Percentiles rank a stretch among this genome's conserved stretches.
These are phyloP conservation scores for Amphiprion percula DNA, from an alignment of 2,113 vertebrate species.

Conservation along the genomic window DNA sequence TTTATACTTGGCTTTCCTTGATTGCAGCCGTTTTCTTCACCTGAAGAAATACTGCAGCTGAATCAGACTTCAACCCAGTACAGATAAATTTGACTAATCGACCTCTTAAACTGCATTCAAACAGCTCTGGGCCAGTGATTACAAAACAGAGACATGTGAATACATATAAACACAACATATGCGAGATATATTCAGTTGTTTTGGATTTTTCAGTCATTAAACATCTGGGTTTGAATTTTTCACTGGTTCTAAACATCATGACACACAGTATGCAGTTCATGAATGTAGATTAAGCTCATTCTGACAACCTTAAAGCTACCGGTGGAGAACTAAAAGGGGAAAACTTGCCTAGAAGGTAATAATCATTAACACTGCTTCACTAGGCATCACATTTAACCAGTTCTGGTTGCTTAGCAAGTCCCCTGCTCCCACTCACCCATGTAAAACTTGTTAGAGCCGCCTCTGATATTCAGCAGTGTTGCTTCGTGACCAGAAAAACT, in stretches of 20 bases:
- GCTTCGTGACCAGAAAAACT: conserved; percentile 50
- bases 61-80: neutral
- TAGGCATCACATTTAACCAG: neutral
- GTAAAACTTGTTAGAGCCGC: conserved; percentile 14
- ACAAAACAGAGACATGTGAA: neutral
- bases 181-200: no score
- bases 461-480: conserved; percentile 21
- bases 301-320: conserved; percentile 1
- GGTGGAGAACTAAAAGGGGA: neutral
- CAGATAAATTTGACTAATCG: neutral
- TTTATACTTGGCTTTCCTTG: neutral
- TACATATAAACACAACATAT: no score
- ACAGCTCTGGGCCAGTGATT: neutral
- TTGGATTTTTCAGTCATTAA: no score
- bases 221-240: no score
- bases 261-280: no score
- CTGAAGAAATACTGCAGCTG: neutral
- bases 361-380: neutral
- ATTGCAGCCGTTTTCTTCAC: neutral
- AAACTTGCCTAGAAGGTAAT: neutral
- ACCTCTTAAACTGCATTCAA: neutral
- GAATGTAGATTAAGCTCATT: neutral
- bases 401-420: conserved; percentile 5
- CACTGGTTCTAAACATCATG: no score
- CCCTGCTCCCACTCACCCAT: conserved; percentile 7